Conservation (phyloP, 2,797 vertebrate species). For the Mus spretus region DNA sequence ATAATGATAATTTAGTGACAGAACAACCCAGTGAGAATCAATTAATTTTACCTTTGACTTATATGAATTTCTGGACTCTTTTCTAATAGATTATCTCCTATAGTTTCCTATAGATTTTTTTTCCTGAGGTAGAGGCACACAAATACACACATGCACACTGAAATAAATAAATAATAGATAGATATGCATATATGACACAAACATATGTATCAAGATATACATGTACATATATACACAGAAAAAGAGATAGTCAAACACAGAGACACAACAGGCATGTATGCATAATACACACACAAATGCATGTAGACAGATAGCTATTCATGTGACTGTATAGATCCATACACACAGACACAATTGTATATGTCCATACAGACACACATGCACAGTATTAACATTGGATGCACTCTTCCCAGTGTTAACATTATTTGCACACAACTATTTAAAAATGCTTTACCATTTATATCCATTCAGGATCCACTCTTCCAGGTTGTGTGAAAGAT, state of each 20-base stretch:
- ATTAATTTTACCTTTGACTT: neutral
- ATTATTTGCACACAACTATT: neutral
- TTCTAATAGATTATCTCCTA: neutral
- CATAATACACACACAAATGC: neutral
- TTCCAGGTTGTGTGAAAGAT: constrained; percentile 13
- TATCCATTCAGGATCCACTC: neutral
- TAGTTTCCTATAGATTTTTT: neutral
- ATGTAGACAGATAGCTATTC: neutral
- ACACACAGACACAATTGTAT: neutral
- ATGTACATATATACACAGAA: neutral
- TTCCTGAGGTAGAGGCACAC: neutral
- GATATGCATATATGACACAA: neutral
- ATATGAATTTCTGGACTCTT: neutral
- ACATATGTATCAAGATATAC: rapidly evolving
- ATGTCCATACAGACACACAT: neutral
- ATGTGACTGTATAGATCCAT: neutral
- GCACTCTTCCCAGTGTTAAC: neutral
- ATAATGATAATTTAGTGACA: neutral
- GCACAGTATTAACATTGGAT: neutral
- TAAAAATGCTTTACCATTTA: constrained; percentile 2
- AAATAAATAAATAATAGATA: neutral
- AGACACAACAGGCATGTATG: neutral
- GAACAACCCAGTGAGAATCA: neutral
- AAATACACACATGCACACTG: neutral
- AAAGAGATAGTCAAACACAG: neutral